phyloP scores from a whole-genome alignment of 2,888 invertebrate genomes.

The Hyposoter didymator region DNA sequence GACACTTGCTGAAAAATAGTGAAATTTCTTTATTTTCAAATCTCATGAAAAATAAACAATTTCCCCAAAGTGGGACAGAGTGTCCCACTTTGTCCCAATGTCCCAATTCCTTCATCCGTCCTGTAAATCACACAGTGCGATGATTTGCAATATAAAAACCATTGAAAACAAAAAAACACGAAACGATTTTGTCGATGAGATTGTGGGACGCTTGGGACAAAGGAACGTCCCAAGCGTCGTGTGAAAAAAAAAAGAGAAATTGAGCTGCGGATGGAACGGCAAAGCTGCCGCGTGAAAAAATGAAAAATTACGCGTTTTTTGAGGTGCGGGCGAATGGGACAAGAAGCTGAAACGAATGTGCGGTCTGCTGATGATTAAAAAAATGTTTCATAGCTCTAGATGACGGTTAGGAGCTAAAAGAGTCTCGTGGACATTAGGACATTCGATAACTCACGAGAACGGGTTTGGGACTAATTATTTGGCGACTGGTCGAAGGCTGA shows the following conservation, averaged over 20 bases:
- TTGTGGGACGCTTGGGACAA: not conserved
- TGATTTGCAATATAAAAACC: no score
- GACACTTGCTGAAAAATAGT: no score
- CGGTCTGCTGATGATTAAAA: not conserved
- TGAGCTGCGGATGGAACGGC: no score
- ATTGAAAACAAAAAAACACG: no score
- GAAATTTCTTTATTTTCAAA: no score
- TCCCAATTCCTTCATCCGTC: no score
- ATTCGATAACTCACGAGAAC: constrained; percentile 63
- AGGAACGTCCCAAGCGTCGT: not conserved
- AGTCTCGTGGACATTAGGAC: constrained; percentile 8
- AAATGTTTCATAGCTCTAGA: not conserved
- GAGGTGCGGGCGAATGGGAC: not conserved
- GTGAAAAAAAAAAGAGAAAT: not conserved
- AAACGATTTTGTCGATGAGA: not conserved
- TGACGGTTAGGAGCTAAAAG: constrained; percentile 24
- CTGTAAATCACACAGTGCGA: no score
- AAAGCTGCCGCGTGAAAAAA: not conserved
- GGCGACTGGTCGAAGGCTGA: constrained; percentile 63
- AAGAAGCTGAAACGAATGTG: not conserved
- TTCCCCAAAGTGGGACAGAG: no score
- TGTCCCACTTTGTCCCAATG: no score
- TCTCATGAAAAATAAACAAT: no score
- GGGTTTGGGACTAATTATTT: constrained; percentile 43
- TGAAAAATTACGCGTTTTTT: not conserved